These are phyloP conservation scores for Hydrozoanthus tunicans DNA, from an alignment of 64 coral and sea anemone species.

Conservation along the genomic window DNA sequence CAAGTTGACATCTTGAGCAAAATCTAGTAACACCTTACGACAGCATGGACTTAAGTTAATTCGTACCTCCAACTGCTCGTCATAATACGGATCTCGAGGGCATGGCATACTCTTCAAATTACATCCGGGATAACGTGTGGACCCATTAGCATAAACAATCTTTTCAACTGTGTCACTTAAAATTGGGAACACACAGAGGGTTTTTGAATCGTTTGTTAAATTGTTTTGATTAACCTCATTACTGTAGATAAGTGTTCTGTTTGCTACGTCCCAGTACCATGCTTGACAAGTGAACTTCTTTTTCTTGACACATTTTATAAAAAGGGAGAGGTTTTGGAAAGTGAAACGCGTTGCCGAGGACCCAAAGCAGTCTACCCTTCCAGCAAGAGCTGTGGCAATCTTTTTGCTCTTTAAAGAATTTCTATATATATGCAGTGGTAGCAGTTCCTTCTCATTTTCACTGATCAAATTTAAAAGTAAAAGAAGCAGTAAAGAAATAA, in stretches of 20 bases:
- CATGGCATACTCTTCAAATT: neutral
- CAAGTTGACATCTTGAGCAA: neutral
- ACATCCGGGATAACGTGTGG: constrained; percentile 49
- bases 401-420: neutral
- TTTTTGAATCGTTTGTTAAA: neutral
- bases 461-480: too few species aligned
- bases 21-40: neutral
- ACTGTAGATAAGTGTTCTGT: constrained; percentile 17
- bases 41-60: constrained; percentile 34
- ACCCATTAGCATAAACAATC: constrained; percentile 47
- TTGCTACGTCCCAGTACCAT: constrained; percentile 58
- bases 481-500: too few species aligned
- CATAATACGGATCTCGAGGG: constrained; percentile 28
- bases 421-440: neutral
- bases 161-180: constrained; percentile 18
- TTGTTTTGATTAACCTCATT: neutral
- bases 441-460: too few species aligned
- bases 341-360: neutral
- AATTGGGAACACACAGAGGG: constrained; percentile 12
- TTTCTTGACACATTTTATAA: neutral
- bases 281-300: neutral
- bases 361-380: neutral
- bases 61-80: neutral
- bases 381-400: neutral
- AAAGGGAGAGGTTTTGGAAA: constrained; percentile 46